Percentiles rank a stretch among this genome's conserved stretches.
phyloP scores from a whole-genome alignment of 2,113 vertebrate genomes.

The Mesoclemmys tuberculata region DNA sequence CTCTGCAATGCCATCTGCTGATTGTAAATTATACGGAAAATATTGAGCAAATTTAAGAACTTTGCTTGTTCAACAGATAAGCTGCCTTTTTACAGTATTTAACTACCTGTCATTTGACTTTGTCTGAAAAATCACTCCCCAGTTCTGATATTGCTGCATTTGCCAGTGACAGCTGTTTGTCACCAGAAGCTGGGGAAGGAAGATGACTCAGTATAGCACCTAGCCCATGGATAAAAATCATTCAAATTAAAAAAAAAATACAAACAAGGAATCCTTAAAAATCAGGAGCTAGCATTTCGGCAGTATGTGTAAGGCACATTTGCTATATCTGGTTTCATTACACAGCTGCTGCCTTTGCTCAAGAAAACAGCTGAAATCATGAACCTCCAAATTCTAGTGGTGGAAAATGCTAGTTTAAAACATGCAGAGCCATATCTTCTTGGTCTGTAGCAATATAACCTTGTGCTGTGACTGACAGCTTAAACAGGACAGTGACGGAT shows the following conservation, averaged over 20 bases:
- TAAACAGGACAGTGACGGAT: constrained; percentile 39
- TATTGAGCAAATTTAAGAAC: neutral
- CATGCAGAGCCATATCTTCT: neutral
- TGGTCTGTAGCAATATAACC: neutral
- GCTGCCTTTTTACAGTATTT: constrained; percentile 58
- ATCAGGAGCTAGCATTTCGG: constrained; percentile 10
- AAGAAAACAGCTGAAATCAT: constrained; percentile 37
- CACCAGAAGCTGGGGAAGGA: constrained; percentile 48
- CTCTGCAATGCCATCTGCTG: constrained; percentile 51
- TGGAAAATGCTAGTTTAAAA: neutral
- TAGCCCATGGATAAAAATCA: constrained; percentile 33
- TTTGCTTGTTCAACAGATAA: constrained; percentile 66
- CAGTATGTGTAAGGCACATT: neutral
- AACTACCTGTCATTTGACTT: constrained; percentile 70
- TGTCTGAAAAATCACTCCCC: constrained; percentile 54
- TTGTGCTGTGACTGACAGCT: neutral
- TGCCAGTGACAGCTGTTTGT: constrained; percentile 68
- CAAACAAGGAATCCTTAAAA: constrained; percentile 44
- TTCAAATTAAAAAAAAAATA: constrained; percentile 40
- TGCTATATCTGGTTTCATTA: constrained; percentile 11
- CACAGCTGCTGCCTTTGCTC: constrained; percentile 33
- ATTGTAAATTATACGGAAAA: constrained; percentile 58
- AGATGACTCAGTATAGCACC: constrained; percentile 34
- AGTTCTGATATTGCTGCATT: constrained; percentile 52
- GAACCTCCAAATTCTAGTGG: constrained; percentile 11